Evolutionary conservation across 92 coral and sea anemone species (phyloP), one percentile per base, ranked within the genome.

Genomic region (Epizoanthus fatuus): DNA sequence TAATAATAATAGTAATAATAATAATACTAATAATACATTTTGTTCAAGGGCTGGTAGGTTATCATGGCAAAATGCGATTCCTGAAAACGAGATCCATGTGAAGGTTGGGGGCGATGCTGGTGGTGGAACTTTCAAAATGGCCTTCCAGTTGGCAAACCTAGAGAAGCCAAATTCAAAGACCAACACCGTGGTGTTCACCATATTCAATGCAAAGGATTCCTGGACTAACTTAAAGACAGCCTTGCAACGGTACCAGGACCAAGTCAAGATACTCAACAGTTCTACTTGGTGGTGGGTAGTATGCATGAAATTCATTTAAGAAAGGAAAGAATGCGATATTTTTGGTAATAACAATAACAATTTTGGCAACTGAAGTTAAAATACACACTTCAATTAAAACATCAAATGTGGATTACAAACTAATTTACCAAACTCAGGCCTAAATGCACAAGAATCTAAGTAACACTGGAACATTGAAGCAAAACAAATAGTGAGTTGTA

Each of bases 101-200:
- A 85, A 77, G 53, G 56, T 85, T 85, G 83, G 68, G 12, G 88
- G 88, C 22, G 83, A 84, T 84, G 88, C 69, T 58, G 88, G 88
- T 20, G 83, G 79, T 37, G 88, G 88, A 38, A 52, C 58, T 5
- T 84, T 84, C 55, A 84, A 84, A 63, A 84, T 84, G 88, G 82
- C 82, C 40, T 73, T 84, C 79, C 72, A 84, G 59, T 37, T 84
- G 47, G 89, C 89, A 15, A 85, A 85, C 45, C 20, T 63, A 15
- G 72, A 63, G 32, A 63, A 64, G 56, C 89, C 89, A 60, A 85
- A 85, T 75, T 62, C 84, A 51, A 85, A 22, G 52, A 47, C 63
- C n/a, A 74, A 75, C 51, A 85, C 82, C 16, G 57, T 85, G 3
- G 84, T 85, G 22, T 85, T 85, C 69, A 75, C 74, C 7, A 52